phyloP scores from a whole-genome alignment of 2,888 invertebrate genomes.

The Boloria selene region DNA sequence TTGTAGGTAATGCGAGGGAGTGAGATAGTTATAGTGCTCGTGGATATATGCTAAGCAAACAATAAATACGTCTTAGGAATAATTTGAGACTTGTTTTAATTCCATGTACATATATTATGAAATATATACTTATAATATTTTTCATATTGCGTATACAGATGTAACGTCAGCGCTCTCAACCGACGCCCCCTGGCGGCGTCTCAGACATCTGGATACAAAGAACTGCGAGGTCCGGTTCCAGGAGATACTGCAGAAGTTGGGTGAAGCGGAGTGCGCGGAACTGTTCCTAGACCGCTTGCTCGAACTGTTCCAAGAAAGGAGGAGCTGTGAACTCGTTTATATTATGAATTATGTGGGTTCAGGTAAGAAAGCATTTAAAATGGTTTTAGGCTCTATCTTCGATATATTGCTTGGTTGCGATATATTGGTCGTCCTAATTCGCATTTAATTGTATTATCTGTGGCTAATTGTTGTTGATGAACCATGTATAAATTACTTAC shows the following conservation, averaged over 20 bases:
- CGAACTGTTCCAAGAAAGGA: conserved; percentile 78
- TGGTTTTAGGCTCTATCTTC: background rate
- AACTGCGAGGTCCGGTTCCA: conserved; percentile 75
- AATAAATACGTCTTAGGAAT: no score
- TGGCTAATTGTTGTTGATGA: no score
- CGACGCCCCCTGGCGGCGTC: conserved; percentile 84
- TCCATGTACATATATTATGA: background rate
- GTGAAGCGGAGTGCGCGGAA: conserved; percentile 76
- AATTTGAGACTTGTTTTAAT: no score
- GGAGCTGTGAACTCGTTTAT: conserved; percentile 82
- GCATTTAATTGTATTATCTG: no score
- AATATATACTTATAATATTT: no score
- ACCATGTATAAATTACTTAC: no score
- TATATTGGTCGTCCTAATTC: no score
- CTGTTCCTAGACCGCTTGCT: conserved; percentile 84
- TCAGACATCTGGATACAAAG: conserved; percentile 81
- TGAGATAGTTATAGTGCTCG: no score
- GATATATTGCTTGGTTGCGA: no score
- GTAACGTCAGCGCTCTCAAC: conserved; percentile 40
- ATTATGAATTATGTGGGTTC: conserved; percentile 82
- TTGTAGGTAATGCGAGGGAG: no score
- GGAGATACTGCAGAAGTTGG: conserved; percentile 80
- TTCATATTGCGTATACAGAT: conserved; percentile 13
- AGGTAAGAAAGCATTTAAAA: conserved; percentile 55
- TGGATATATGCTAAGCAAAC: no score